Conservation (phyloP, 2,888 invertebrate species). For the Tiliacea citrago region DNA sequence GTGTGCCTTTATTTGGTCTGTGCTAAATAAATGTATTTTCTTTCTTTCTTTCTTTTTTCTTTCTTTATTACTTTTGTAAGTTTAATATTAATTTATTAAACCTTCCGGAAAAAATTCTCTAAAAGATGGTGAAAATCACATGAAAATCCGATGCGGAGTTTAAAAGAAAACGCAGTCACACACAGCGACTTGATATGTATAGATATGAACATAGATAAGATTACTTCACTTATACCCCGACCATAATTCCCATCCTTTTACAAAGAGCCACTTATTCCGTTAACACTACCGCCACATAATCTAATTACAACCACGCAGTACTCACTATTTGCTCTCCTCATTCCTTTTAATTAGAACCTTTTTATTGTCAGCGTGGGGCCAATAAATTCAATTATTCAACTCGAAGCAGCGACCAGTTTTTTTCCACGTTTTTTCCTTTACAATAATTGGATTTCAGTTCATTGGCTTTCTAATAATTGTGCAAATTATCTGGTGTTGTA, state of each 20-base stretch:
- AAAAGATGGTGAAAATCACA: background rate
- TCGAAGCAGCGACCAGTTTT: conserved; percentile 48
- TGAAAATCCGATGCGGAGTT: background rate
- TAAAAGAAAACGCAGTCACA: background rate
- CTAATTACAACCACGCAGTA: conserved; percentile 59
- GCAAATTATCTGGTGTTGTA: conserved; percentile 29
- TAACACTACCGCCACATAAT: conserved; percentile 55
- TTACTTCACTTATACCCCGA: background rate
- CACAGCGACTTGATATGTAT: background rate
- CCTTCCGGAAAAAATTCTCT: background rate
- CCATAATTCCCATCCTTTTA: conserved; percentile 6
- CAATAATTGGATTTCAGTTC: conserved; percentile 63
- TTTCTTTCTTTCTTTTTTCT: no score
- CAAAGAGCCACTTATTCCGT: conserved; percentile 36
- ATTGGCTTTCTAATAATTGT: conserved; percentile 55
- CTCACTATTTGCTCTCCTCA: conserved; percentile 62
- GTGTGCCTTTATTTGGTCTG: no score
- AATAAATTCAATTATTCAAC: conserved; percentile 71
- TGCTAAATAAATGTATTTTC: no score
- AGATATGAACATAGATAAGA: background rate
- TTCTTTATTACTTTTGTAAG: no score
- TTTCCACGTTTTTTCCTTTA: conserved; percentile 47
- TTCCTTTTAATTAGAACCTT: conserved; percentile 70
- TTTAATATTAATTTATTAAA: no score
- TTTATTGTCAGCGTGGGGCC: conserved; percentile 67